phyloP scores from a whole-genome alignment of 2,113 vertebrate species.

The Erythrocebus patas region DNA sequence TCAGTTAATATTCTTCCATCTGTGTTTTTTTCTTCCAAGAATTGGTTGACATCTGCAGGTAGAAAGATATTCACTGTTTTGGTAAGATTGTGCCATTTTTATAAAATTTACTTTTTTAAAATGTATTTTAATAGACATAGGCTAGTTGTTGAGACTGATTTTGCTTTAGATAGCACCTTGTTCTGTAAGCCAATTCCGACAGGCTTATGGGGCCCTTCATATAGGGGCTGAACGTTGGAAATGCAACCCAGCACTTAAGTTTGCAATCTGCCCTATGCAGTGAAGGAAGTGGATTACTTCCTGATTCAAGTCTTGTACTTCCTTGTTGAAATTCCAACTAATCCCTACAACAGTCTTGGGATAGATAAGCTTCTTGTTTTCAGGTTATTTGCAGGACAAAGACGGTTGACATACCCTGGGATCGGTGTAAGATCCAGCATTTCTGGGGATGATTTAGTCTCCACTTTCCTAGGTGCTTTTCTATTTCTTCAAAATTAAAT shows the following conservation, averaged over 20 bases:
- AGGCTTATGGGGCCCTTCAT: background rate
- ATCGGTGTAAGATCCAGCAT: background rate
- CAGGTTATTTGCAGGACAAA: background rate
- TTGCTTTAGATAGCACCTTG: background rate
- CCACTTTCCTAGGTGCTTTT: background rate
- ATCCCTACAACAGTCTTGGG: background rate
- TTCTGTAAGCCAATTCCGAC: background rate
- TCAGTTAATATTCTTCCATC: background rate
- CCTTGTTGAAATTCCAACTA: background rate
- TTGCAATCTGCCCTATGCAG: background rate
- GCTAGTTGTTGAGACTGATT: background rate
- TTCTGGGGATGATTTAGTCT: background rate
- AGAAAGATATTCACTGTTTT: background rate
- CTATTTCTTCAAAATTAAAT: background rate
- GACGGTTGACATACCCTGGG: background rate
- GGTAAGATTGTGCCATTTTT: background rate
- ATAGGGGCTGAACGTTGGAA: background rate
- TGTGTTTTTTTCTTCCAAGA: background rate
- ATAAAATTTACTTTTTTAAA: background rate
- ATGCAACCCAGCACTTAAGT: background rate
- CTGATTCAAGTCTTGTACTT: background rate
- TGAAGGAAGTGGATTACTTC: background rate
- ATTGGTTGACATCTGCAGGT: background rate
- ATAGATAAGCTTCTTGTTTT: background rate
- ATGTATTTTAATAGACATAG: background rate